A percentile compares a stretch with the other conserved stretches of the same genome.
phyloP scores from a whole-genome alignment of 2,797 vertebrate species.

The Cossypha niveicapilla region DNA sequence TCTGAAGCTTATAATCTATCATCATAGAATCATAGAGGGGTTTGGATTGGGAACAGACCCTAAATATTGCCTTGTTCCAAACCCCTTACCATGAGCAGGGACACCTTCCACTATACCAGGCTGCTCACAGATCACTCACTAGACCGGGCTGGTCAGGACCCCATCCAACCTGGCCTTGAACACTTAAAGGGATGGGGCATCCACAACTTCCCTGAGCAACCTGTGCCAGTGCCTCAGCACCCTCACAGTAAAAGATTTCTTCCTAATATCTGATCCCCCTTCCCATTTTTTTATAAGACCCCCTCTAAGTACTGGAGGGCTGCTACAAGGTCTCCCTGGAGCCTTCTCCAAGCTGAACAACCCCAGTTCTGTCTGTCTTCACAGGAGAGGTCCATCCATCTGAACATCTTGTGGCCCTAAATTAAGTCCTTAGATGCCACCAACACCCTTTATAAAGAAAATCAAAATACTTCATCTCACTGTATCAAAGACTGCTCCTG shows the following conservation, averaged over 20 bases:
- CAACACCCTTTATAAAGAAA: neutral
- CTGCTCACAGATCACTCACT: neutral
- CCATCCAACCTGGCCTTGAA: neutral
- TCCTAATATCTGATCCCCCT: accelerated
- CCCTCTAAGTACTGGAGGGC: neutral
- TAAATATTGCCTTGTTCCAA: neutral
- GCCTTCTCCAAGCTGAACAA: neutral
- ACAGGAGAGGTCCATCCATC: neutral
- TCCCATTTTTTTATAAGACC: neutral
- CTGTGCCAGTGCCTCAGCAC: neutral
- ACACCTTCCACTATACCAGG: neutral
- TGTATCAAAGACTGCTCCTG: neutral
- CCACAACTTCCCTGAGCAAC: neutral
- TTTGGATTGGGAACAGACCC: accelerated
- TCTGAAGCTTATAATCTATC: neutral
- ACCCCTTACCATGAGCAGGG: neutral
- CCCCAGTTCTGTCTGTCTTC: neutral
- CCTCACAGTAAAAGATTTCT: neutral
- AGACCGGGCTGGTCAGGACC: neutral
- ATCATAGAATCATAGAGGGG: neutral
- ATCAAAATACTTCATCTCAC: accelerated
- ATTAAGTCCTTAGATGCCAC: accelerated
- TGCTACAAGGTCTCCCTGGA: neutral
- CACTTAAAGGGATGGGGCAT: neutral
- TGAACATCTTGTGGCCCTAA: neutral